A percentile compares a stretch with the other conserved stretches of the same genome.
Evolutionary conservation across 1,140 invertebrate species (phyloP).

Genomic region (Platyura marginata): DNA sequence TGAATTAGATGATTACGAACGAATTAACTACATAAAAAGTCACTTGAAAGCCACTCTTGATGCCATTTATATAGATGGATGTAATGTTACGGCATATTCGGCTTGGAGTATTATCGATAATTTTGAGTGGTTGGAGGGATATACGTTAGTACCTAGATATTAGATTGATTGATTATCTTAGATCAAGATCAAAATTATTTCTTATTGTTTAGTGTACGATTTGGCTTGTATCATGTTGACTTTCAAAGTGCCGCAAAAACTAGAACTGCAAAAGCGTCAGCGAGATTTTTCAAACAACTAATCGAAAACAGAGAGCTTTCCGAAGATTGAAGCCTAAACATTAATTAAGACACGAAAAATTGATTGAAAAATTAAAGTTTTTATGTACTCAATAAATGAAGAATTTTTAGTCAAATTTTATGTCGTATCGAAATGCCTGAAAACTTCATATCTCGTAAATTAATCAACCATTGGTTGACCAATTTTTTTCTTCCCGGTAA

Average conservation of each 20-base stretch:
- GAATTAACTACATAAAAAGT: conserved; percentile 22
- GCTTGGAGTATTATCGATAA: conserved; percentile 62
- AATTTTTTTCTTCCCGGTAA: too few species aligned
- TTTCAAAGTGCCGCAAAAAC: conserved; percentile 4
- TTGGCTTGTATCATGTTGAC: conserved; percentile 8
- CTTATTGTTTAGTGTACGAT: conserved; percentile 10
- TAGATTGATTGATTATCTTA: too few species aligned
- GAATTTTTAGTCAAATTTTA: too few species aligned
- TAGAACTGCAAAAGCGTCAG: conserved; percentile 7
- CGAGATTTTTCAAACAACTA: conserved; percentile 7
- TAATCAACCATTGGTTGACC: too few species aligned
- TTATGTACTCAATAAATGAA: too few species aligned
- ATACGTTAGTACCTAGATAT: conserved; percentile 40
- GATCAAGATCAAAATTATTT: too few species aligned
- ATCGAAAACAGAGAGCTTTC: too few species aligned
- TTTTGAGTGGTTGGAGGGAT: conserved; percentile 57
- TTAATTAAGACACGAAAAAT: too few species aligned
- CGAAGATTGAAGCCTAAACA: too few species aligned
- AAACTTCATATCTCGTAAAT: too few species aligned
- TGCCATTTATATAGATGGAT: neutral
- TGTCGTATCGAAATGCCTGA: too few species aligned
- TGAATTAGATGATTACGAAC: conserved; percentile 29
- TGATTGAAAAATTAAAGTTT: too few species aligned
- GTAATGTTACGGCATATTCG: neutral
- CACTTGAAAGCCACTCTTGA: neutral